Conservation (phyloP, 2,888 invertebrate genomes). For the Dryobota labecula region DNA sequence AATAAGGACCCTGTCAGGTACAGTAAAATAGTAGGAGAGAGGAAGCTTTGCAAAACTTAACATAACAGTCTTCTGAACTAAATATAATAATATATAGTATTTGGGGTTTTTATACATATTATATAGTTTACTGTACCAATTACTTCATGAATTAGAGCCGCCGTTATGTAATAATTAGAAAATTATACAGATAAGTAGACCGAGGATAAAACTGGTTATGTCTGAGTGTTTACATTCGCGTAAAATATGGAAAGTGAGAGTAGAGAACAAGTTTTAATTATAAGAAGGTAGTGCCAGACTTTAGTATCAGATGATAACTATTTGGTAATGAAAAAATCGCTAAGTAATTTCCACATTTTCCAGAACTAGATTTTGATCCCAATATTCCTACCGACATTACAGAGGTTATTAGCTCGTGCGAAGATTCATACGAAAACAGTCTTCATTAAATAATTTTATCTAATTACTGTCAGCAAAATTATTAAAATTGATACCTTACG, state of each 20-base stretch:
- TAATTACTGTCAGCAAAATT: too few relatives aligned
- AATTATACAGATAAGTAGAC: conserved; percentile 25
- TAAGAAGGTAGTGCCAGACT: background rate
- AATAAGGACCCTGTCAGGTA: too few relatives aligned
- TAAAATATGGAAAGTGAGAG: conserved; percentile 7
- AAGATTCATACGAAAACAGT: too few relatives aligned
- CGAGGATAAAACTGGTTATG: conserved; percentile 20
- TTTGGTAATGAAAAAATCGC: background rate
- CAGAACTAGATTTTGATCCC: background rate
- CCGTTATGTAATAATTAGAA: conserved; percentile 5
- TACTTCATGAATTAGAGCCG: background rate
- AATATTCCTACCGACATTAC: background rate
- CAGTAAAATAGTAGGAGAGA: too few relatives aligned
- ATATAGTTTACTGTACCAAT: too few relatives aligned
- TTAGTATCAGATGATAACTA: background rate
- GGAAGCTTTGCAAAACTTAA: too few relatives aligned
- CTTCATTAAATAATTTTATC: too few relatives aligned
- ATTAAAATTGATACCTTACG: too few relatives aligned
- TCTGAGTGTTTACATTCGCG: conserved; percentile 1
- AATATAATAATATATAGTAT: too few relatives aligned
- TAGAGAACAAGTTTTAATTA: background rate
- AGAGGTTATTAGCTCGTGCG: background rate
- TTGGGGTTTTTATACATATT: too few relatives aligned
- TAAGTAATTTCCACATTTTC: background rate
- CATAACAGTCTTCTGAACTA: too few relatives aligned